These are phyloP conservation scores for Vimba vimba DNA, from an alignment of 2,113 vertebrate species.

Conservation along the genomic window DNA sequence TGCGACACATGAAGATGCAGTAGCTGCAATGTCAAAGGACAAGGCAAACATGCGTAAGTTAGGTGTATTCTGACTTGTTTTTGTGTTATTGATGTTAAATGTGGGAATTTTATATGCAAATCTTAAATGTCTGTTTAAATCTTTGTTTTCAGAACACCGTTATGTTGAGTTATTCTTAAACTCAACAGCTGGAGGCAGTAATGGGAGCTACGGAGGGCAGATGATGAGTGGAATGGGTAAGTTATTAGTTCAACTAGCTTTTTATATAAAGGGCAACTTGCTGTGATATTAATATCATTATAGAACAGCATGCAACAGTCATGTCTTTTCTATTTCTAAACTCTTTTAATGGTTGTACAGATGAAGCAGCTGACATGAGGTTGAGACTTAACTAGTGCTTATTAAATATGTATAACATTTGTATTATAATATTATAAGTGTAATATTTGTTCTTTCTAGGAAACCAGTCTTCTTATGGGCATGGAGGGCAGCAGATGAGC, in stretches of 20 bases:
- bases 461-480: conserved; percentile 86
- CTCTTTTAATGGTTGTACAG: not conserved
- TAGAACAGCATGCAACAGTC: not conserved
- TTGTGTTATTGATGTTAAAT: not conserved
- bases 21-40: conserved; percentile 99
- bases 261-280: not conserved
- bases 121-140: not conserved
- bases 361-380: not conserved
- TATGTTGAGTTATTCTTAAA: conserved; percentile 99
- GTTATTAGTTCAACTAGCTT: not conserved
- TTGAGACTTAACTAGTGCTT: not conserved
- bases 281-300: not conserved
- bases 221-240: conserved; percentile 88
- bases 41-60: conserved; percentile 98
- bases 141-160: conserved; percentile 87
- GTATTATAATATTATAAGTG: too few species aligned
- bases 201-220: conserved; percentile 91
- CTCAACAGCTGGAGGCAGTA: conserved; percentile 96
- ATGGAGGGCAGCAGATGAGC: conserved; percentile 89
- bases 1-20: conserved; percentile 96
- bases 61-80: conserved; percentile 45
- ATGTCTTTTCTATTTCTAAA: not conserved
- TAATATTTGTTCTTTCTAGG: conserved; percentile 65
- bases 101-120: not conserved
- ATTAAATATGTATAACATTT: not conserved